Base-by-base conservation (phyloP, 2,113 vertebrate species). In the Pluvialis apricaria region DNA sequence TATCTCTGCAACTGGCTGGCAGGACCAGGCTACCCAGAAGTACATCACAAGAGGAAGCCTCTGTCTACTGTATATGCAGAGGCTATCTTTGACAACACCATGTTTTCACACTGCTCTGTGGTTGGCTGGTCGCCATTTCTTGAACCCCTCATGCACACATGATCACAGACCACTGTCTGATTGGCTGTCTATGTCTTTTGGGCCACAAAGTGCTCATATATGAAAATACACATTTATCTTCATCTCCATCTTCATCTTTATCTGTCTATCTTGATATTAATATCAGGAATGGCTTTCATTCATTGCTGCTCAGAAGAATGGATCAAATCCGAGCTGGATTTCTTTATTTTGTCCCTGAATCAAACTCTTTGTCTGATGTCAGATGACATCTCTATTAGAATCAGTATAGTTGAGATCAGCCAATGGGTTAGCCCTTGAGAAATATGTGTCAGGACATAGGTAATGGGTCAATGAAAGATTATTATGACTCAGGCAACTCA, bases 1-100 rank as follows among this genome's bases (percentile, higher is more conserved):
- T 24, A n/a, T 52, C 18, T 19, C 34, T 19, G n/a, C 0, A 0
- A 40, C 3, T 32, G 18, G 3, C 26, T 61, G 21, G 21, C n/a
- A 78, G 52, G 26, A 44, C 19, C 19, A 32, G 13, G 7, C 40
- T 44, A 31, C n/a, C n/a, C 29, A 72, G 45, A 71, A 22, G 3
- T 16, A 5, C 18, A 16, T 34, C 31, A 52, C 22, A 77, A 47
- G 17, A 45, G 19, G 26, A 52, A 81, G 10, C 6, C 28, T 65
- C 25, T 54, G 12, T 11, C 44, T 40, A 15, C 26, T 42, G 51
- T 13, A 7, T 34, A 25, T 0, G 1, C 38, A 66, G 36, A 76
- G 25, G 34, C 11, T 20, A 28, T 32, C 17, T 88, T 62, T n/a
- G 22, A 32, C 22, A 66, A 22, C 16, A 60, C 25, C 0, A 0